phyloP scores from a whole-genome alignment of 2,888 invertebrate genomes.

The Halocaridina rubra region DNA sequence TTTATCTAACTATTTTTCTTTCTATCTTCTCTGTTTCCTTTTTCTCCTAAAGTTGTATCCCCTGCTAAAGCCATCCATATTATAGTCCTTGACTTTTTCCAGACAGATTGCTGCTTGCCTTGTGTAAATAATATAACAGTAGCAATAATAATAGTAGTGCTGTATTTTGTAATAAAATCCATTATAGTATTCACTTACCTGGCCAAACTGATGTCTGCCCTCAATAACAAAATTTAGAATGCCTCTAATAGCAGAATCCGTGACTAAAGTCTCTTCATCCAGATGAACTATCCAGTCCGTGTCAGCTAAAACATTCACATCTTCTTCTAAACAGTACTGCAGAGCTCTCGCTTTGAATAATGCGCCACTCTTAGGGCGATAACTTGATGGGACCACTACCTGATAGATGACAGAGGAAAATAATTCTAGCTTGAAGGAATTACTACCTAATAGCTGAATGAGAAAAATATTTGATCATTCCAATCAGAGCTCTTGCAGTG shows the following conservation, averaged over 20 bases:
- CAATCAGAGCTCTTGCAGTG: no score
- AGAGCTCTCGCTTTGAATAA: conserved; percentile 93
- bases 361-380: conserved; percentile 90
- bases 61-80: no score
- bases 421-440: background rate
- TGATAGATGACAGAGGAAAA: conserved; percentile 61
- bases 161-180: background rate
- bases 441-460: no score
- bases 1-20: no score
- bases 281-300: conserved; percentile 97
- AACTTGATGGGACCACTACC: conserved; percentile 87
- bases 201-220: conserved; percentile 74
- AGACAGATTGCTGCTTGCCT: no score
- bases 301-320: conserved; percentile 84
- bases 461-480: no score
- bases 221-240: conserved; percentile 94
- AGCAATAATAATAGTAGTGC: no score
- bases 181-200: conserved; percentile 26
- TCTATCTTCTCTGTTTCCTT: no score
- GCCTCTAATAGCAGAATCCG: conserved; percentile 89
- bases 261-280: conserved; percentile 94
- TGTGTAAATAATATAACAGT: no score
- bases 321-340: conserved; percentile 93
- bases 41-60: no score
- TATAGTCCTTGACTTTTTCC: no score